These are phyloP conservation scores for Bruchidius siliquastri DNA, from an alignment of 2,888 invertebrate species.

Conservation along the genomic window DNA sequence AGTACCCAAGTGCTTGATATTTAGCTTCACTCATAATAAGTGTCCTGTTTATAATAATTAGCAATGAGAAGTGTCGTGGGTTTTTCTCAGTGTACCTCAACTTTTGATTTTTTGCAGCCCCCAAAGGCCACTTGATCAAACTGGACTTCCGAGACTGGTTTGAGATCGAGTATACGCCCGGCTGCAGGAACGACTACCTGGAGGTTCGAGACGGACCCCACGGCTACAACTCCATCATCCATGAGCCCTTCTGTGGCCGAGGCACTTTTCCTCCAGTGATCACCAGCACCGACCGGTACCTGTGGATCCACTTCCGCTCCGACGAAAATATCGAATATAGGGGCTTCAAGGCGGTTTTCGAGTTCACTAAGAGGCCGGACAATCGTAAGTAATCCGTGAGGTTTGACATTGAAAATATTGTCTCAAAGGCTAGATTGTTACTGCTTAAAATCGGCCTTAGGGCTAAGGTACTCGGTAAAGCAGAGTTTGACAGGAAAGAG, in stretches of 20 bases:
- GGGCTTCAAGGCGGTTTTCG: conserved; percentile 75
- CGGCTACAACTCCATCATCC: conserved; percentile 62
- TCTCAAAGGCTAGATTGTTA: too few relatives aligned
- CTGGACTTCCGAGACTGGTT: conserved; percentile 79
- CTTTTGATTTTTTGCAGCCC: conserved; percentile 48
- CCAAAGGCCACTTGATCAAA: conserved; percentile 61
- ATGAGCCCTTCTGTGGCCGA: conserved; percentile 61
- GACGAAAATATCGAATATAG: conserved; percentile 75
- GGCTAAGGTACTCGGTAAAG: too few relatives aligned
- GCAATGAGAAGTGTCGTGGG: too few relatives aligned
- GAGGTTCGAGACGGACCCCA: conserved; percentile 80
- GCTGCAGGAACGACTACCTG: conserved; percentile 75
- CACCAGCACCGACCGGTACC: conserved; percentile 65
- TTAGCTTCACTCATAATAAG: too few relatives aligned
- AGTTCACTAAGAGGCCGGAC: conserved; percentile 57
- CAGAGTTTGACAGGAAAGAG: too few relatives aligned
- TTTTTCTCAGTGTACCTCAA: too few relatives aligned
- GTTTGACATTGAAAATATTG: too few relatives aligned
- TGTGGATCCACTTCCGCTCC: conserved; percentile 76
- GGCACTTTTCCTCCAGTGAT: conserved; percentile 70
- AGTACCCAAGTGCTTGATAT: too few relatives aligned
- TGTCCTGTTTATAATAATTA: too few relatives aligned
- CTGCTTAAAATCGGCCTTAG: too few relatives aligned
- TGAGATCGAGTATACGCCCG: conserved; percentile 61
- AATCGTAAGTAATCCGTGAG: conserved; percentile 49